phyloP scores from a whole-genome alignment of 2,113 vertebrate species.

The Entosphenus tridentatus region DNA sequence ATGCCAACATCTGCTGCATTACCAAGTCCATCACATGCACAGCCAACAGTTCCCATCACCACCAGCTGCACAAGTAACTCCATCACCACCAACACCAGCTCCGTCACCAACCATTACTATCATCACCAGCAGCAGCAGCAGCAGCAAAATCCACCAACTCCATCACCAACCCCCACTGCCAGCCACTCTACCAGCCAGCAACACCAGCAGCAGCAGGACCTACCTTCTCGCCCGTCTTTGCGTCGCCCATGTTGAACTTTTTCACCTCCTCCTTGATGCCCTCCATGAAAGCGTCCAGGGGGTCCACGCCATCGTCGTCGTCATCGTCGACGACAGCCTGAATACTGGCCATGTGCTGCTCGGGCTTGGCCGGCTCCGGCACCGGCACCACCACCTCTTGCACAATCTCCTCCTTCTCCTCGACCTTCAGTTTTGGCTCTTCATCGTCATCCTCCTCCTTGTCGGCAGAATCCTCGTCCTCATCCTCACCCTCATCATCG shows the following conservation, averaged over 20 bases:
- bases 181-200: too few species aligned
- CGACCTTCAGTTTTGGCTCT: conserved; percentile 21
- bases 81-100: too few species aligned
- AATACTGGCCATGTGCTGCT: background rate
- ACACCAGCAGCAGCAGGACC: background rate
- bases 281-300: conserved; percentile 94
- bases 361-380: background rate
- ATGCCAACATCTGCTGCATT: too few species aligned
- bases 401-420: conserved; percentile 32
- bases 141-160: too few species aligned
- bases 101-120: too few species aligned
- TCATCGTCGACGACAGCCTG: background rate
- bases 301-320: conserved; percentile 61
- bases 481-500: conserved; percentile 36
- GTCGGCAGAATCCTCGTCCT: background rate
- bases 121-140: too few species aligned
- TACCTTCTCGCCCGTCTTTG: conserved; percentile 15
- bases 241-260: conserved; percentile 86
- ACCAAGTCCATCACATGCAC: too few species aligned
- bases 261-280: conserved; percentile 98
- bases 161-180: too few species aligned
- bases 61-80: conserved; percentile 25
- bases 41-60: background rate
- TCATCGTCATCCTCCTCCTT: background rate
- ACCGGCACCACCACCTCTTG: background rate